Conservation (phyloP, 2,888 invertebrate genomes). For the Acleris sparsana region DNA sequence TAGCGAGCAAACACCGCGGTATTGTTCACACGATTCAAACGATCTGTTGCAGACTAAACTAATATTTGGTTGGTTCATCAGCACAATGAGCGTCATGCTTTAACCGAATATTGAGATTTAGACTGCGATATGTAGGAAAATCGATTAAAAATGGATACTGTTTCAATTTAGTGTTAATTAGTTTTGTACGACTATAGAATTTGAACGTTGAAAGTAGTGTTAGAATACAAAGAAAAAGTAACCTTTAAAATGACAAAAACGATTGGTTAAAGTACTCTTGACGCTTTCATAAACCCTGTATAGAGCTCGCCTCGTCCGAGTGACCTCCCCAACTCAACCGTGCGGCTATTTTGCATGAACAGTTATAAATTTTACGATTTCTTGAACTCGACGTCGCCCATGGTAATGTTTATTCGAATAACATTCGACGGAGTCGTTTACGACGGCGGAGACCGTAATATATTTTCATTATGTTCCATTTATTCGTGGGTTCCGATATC, state of each 20-base stretch:
- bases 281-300: slow-evolving; percentile 39
- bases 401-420: slow-evolving; percentile 75
- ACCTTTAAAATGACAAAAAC: slow-evolving; percentile 28
- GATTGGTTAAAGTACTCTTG: slow-evolving; percentile 24
- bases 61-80: too few relatives aligned
- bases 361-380: slow-evolving; percentile 72
- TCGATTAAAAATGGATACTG: neutral
- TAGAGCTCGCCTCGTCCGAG: slow-evolving; percentile 31
- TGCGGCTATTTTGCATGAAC: slow-evolving; percentile 49
- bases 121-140: neutral
- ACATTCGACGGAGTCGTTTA: slow-evolving; percentile 67
- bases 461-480: slow-evolving; percentile 78
- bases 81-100: neutral
- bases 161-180: slow-evolving; percentile 6
- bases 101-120: neutral
- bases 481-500: slow-evolving; percentile 70
- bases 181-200: slow-evolving; percentile 18
- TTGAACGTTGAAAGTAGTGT: slow-evolving; percentile 5
- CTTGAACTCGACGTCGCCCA: slow-evolving; percentile 65
- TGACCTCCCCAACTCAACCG: slow-evolving; percentile 37
- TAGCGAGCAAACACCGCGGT: slow-evolving; percentile 16
- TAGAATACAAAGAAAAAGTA: slow-evolving; percentile 24
- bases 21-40: neutral
- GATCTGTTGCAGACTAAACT: too few relatives aligned
- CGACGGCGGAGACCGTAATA: slow-evolving; percentile 67